phyloP scores from a whole-genome alignment of 2,113 vertebrate genomes.

The Platycercus adscitus region DNA sequence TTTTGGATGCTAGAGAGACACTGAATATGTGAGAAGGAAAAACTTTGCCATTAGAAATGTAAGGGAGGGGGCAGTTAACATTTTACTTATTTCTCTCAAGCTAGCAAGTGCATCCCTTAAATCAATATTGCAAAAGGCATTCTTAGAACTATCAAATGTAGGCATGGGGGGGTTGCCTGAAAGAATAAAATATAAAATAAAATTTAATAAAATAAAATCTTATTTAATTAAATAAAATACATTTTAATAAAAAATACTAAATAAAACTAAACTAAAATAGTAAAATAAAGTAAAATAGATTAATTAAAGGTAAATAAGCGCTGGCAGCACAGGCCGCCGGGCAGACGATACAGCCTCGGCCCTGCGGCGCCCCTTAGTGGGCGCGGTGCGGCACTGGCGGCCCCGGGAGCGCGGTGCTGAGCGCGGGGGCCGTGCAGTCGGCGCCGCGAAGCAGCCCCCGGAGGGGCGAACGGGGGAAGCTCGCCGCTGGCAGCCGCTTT shows the following conservation, averaged over 20 bases:
- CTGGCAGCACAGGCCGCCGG: rapidly evolving
- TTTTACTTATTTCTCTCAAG: background rate
- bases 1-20: background rate
- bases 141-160: rapidly evolving
- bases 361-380: background rate
- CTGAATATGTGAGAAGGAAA: background rate
- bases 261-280: background rate
- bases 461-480: rapidly evolving
- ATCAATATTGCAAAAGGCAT: background rate
- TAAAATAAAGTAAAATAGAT: background rate
- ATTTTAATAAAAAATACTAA: background rate
- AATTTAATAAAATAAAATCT: background rate
- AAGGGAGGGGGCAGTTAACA: rapidly evolving
- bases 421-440: rapidly evolving
- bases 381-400: rapidly evolving
- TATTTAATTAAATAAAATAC: background rate
- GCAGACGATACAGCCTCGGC: rapidly evolving
- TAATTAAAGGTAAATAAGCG: rapidly evolving
- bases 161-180: background rate
- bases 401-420: rapidly evolving
- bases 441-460: too few relatives aligned
- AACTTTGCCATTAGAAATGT: background rate
- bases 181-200: background rate
- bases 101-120: background rate
- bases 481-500: rapidly evolving